Base-by-base conservation (phyloP, 2,797 vertebrate species). In the Salarias fasciatus region DNA sequence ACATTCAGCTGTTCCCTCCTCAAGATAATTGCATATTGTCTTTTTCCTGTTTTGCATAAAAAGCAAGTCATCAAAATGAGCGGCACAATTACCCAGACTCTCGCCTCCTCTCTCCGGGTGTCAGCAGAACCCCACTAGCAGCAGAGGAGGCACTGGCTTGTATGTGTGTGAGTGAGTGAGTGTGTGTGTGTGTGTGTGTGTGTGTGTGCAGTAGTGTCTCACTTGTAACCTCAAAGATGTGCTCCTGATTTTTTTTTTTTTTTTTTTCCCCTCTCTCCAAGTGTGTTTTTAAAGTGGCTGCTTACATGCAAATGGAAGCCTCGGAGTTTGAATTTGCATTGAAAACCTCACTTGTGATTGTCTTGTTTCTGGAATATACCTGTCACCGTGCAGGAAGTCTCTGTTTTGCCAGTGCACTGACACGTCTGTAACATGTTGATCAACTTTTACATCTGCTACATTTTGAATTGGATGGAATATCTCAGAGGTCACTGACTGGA, bases 11-110 rank as follows among this genome's bases (percentile, higher is more conserved):
- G 86, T 88, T 91, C 87, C 82, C 88, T 91, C 85, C 91, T 91
- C 84, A 89, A 89, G 86, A 92, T 94, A 93, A 93, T 93, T 94
- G 92, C 89, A 90, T 88, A 93, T 94, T 92, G 93, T 93, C 89
- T 92, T 93, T 93, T 92, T 86, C 82, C 85, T 88, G 88, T 92
- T 92, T 92, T 93, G 90, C 89, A 91, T 93, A 89, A 92, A 93
- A 92, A 92, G 87, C 88, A 87, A 91, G 87, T 92, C 89, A 91
- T 91, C 87, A 91, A 90, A 93, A 91, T 79, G 90, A 89, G 90
- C 87, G 77, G 86, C 87, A 91, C 90, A 92, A 92, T 93, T 93
- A 92, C 89, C 84, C 86, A 85, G 84, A 79, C 86, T 81, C 84
- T 87, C 76, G 79, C 77, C 84, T 89, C 62, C 80, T 86, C 88